Evolutionary conservation across 2,888 invertebrate genomes (phyloP).

Genomic region (Tenthredo notha): DNA sequence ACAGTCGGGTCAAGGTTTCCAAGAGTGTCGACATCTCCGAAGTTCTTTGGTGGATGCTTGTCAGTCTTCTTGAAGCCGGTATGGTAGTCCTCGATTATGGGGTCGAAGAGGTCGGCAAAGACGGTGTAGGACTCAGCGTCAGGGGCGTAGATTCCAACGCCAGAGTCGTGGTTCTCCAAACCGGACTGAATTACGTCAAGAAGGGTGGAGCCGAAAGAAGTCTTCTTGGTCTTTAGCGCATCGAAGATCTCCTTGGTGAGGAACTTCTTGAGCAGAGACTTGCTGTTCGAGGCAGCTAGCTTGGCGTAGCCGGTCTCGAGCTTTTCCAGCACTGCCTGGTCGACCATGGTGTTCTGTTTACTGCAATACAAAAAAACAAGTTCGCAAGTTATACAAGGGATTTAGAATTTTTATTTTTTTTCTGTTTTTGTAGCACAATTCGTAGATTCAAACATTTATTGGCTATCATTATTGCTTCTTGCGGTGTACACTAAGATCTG

Average conservation of each 20-base stretch:
- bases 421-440: not conserved
- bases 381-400: not conserved
- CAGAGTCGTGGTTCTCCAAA: slow-evolving; percentile 97
- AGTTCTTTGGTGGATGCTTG: slow-evolving; percentile 96
- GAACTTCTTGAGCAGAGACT: slow-evolving; percentile 98
- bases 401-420: not conserved
- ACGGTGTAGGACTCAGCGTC: slow-evolving; percentile 97
- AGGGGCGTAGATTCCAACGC: slow-evolving; percentile 98
- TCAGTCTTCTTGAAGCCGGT: slow-evolving; percentile 96
- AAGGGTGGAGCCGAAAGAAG: slow-evolving; percentile 94
- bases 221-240: slow-evolving; percentile 94
- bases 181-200: slow-evolving; percentile 98
- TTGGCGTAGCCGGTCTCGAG: slow-evolving; percentile 95
- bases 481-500: not conserved
- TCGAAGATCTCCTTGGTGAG: slow-evolving; percentile 95
- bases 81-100: slow-evolving; percentile 99
- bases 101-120: slow-evolving; percentile 96
- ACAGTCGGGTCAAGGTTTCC: slow-evolving; percentile 94
- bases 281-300: slow-evolving; percentile 93
- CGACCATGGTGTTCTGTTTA: slow-evolving; percentile 92
- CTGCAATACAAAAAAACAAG: slow-evolving; percentile 72
- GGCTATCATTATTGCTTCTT: not conserved
- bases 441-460: no score
- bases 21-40: slow-evolving; percentile 94
- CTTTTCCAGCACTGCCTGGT: slow-evolving; percentile 94